These are phyloP conservation scores for Metopia argyrocephala DNA, from an alignment of 2,888 invertebrate species.

Conservation along the genomic window DNA sequence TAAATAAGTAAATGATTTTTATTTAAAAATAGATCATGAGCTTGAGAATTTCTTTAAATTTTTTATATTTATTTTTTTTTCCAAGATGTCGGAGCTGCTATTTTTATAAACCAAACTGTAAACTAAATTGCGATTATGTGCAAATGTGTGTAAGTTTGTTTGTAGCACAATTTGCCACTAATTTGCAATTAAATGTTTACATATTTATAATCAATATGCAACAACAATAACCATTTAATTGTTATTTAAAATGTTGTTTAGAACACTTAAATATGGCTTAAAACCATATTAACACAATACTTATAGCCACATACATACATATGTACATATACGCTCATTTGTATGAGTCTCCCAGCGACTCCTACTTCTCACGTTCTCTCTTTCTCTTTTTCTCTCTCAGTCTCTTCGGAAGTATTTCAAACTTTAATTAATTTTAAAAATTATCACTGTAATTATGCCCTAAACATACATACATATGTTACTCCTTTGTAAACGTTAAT, in stretches of 20 bases:
- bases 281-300: background rate
- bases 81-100: no score
- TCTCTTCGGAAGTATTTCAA: no score
- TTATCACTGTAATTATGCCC: no score
- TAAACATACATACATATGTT: no score
- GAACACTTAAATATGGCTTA: conserved; percentile 9
- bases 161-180: conserved; percentile 22
- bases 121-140: background rate
- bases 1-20: no score
- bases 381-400: no score
- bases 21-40: no score
- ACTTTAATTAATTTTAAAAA: no score
- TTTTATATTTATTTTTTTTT: no score
- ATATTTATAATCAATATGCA: conserved; percentile 48
- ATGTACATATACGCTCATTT: background rate
- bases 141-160: background rate
- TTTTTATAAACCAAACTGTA: no score
- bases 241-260: conserved; percentile 29
- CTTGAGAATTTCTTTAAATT: no score
- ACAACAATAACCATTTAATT: conserved; percentile 17
- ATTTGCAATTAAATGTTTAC: conserved; percentile 42
- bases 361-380: no score
- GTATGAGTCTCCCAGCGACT: background rate
- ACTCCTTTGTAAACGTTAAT: background rate
- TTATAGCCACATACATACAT: background rate